phyloP scores from a whole-genome alignment of 2,797 vertebrate species.

The Acropternis orthonyx region DNA sequence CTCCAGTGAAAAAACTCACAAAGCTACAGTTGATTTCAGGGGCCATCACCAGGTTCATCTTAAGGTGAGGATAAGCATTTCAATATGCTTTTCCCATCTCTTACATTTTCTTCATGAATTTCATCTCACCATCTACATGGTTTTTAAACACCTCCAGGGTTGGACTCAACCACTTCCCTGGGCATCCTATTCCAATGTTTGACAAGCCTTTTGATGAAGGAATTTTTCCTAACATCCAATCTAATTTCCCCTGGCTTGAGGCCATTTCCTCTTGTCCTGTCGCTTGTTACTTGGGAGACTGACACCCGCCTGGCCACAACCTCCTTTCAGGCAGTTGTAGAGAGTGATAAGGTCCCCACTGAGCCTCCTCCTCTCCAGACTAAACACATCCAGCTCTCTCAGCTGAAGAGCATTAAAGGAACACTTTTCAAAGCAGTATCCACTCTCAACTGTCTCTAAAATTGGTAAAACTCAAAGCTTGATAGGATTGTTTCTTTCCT shows the following conservation, averaged over 20 bases:
- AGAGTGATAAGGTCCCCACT: too few species aligned
- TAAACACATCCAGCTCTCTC: too few species aligned
- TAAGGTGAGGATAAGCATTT: background rate
- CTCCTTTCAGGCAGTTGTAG: too few species aligned
- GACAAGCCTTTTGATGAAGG: background rate
- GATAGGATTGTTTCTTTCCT: constrained; percentile 2
- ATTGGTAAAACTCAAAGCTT: background rate
- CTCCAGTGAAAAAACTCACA: background rate
- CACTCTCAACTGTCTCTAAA: constrained; percentile 23
- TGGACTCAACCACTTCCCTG: background rate
- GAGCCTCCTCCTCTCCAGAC: too few species aligned
- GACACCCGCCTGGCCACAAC: background rate
- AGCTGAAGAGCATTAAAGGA: background rate
- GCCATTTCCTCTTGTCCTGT: background rate
- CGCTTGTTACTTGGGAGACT: background rate
- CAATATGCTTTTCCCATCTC: background rate
- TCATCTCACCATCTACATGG: background rate
- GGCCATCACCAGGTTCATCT: background rate
- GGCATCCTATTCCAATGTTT: background rate
- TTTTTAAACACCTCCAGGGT: background rate
- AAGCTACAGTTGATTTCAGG: background rate
- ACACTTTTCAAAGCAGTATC: background rate
- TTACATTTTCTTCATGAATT: background rate
- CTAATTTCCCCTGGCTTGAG: background rate
- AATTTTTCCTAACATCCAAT: background rate